phyloP scores from a whole-genome alignment of 2,888 invertebrate genomes.

The Lamellibrachia satsuma region DNA sequence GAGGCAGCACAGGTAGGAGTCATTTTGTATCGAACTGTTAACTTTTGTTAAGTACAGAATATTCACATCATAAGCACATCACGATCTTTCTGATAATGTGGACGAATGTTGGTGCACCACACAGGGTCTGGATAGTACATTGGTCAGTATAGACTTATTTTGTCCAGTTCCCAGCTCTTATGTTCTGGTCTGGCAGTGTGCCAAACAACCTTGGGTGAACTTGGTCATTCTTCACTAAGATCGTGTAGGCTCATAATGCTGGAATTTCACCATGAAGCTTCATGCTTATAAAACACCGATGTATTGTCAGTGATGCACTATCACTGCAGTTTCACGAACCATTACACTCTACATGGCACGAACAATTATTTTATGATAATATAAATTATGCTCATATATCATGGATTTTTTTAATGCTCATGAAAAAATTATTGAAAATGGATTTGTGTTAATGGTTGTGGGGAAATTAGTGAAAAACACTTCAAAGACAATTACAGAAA shows the following conservation, averaged over 20 bases:
- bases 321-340: background rate
- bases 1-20: background rate
- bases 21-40: background rate
- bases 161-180: background rate
- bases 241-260: background rate
- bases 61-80: background rate
- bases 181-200: background rate
- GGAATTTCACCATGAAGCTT: background rate
- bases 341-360: background rate
- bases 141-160: background rate
- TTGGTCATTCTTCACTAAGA: background rate
- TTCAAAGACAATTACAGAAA: background rate
- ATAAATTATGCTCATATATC: background rate
- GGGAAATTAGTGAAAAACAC: too few species aligned
- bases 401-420: background rate
- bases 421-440: too few species aligned
- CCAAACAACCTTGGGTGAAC: constrained; percentile 8
- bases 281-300: background rate
- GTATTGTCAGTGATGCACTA: background rate
- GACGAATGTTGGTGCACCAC: background rate
- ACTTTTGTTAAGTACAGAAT: background rate
- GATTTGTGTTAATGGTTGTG: too few species aligned
- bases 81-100: background rate
- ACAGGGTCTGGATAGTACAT: background rate
- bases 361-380: background rate